phyloP scores from a whole-genome alignment of 2,888 invertebrate species.

The Microchrysa polita region DNA sequence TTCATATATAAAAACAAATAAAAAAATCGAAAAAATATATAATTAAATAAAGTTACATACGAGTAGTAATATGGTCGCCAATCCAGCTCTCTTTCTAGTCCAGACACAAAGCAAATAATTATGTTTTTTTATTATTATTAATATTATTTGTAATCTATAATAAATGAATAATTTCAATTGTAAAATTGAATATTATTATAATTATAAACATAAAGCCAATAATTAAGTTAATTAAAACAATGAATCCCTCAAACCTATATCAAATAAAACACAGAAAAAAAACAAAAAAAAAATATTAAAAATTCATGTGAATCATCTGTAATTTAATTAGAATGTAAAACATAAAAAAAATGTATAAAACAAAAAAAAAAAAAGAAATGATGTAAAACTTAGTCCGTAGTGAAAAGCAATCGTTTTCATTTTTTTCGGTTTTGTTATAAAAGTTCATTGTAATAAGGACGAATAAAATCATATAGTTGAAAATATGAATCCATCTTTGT shows the following conservation, averaged over 20 bases:
- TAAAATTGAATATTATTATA: background rate
- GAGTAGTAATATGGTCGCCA: conserved; percentile 46
- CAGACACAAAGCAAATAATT: conserved; percentile 47
- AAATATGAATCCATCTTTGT: conserved; percentile 9
- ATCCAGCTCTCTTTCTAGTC: conserved; percentile 51
- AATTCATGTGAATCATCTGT: background rate
- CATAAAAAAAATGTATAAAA: background rate
- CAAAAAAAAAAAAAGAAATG: conserved; percentile 8
- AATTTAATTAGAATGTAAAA: background rate
- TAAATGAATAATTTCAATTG: conserved; percentile 33
- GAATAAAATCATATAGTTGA: conserved; percentile 1
- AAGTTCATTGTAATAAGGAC: background rate
- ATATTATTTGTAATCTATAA: conserved; percentile 33
- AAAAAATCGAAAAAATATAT: conserved; percentile 7
- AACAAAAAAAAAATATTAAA: background rate
- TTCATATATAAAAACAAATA: conserved; percentile 22
- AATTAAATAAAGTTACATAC: conserved; percentile 7
- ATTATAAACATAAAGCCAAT: conserved; percentile 6
- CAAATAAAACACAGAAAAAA: background rate
- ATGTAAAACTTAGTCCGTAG: conserved; percentile 5
- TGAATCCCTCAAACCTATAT: conserved; percentile 24
- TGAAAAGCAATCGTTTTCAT: background rate
- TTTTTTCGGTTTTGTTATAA: too few species aligned
- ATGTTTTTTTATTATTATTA: conserved; percentile 42
- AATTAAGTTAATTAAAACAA: conserved; percentile 37